Conservation (phyloP, 2,888 invertebrate genomes). For the Mythimna vitellina region DNA sequence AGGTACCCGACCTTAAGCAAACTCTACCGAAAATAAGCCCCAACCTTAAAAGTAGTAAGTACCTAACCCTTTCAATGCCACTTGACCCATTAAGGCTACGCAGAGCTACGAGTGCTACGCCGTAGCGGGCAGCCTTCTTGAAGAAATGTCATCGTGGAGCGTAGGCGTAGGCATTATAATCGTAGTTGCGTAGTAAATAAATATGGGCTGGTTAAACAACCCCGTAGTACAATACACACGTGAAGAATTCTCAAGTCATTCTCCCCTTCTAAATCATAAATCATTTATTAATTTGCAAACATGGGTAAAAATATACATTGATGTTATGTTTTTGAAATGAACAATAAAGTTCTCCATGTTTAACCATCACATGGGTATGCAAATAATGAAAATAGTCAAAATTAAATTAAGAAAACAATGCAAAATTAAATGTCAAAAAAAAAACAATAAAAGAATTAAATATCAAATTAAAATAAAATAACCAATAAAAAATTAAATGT, state of each 20-base stretch:
- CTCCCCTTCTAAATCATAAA: constrained; percentile 11
- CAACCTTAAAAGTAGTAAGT: constrained; percentile 4
- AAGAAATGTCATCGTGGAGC: constrained; percentile 26
- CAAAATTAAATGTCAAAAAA: too few species aligned
- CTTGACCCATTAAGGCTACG: constrained; percentile 34
- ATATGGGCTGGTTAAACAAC: constrained; percentile 24
- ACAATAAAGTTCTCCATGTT: too few species aligned
- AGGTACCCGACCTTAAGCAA: background rate
- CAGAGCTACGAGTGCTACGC: constrained; percentile 38
- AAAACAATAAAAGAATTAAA: too few species aligned
- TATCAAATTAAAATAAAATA: too few species aligned
- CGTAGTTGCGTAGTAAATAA: constrained; percentile 35
- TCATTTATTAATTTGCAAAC: too few species aligned
- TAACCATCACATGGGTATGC: too few species aligned
- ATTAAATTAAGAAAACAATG: too few species aligned
- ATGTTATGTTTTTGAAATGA: too few species aligned
- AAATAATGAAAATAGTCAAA: too few species aligned
- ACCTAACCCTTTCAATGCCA: constrained; percentile 22
- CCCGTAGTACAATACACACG: background rate
- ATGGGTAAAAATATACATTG: too few species aligned
- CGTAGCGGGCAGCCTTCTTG: constrained; percentile 34
- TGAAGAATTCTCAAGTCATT: constrained; percentile 29
- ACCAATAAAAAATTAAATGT: too few species aligned
- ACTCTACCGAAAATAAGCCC: constrained; percentile 2
- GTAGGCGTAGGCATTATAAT: constrained; percentile 22